phyloP scores from a whole-genome alignment of 1,140 invertebrate genomes.

The Caenorhabditis remanei region DNA sequence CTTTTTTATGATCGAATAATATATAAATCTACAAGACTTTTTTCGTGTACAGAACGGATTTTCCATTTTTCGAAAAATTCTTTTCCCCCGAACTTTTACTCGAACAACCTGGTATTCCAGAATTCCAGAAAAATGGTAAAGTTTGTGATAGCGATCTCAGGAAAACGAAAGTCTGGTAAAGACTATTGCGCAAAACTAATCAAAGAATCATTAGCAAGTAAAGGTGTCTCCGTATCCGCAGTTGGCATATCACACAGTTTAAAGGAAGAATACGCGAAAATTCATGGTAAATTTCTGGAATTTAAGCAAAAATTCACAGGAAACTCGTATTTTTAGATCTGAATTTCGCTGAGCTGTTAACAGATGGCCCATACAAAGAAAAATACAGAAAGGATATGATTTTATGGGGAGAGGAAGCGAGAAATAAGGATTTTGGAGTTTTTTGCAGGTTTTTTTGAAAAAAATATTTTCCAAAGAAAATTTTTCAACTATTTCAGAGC shows the following conservation, averaged over 20 bases:
- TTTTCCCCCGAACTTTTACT: neutral
- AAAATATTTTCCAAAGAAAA: too few species aligned
- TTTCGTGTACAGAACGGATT: neutral
- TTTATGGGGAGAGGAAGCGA: slow-evolving; percentile 52
- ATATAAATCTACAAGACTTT: neutral
- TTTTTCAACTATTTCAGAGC: too few species aligned
- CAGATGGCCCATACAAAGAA: slow-evolving; percentile 55
- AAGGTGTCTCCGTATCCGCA: neutral
- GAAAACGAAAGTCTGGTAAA: slow-evolving; percentile 62
- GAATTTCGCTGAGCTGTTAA: slow-evolving; percentile 48
- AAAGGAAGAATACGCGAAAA: slow-evolving; percentile 39
- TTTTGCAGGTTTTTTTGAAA: slow-evolving; percentile 59
- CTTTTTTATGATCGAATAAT: neutral
- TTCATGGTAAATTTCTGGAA: slow-evolving; percentile 4
- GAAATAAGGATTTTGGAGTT: neutral
- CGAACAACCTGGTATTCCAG: too few species aligned
- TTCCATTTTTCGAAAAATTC: neutral
- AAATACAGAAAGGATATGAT: slow-evolving; percentile 58
- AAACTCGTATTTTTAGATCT: slow-evolving; percentile 17
- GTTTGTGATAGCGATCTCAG: slow-evolving; percentile 46
- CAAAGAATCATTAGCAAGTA: neutral
- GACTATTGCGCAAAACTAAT: slow-evolving; percentile 31
- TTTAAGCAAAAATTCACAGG: neutral
- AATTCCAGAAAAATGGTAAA: neutral
- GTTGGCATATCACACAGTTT: slow-evolving; percentile 50